Evolutionary conservation across 2,113 vertebrate genomes (phyloP), one percentile per base, ranked within the genome.

Genomic region (Petaurus breviceps): DNA sequence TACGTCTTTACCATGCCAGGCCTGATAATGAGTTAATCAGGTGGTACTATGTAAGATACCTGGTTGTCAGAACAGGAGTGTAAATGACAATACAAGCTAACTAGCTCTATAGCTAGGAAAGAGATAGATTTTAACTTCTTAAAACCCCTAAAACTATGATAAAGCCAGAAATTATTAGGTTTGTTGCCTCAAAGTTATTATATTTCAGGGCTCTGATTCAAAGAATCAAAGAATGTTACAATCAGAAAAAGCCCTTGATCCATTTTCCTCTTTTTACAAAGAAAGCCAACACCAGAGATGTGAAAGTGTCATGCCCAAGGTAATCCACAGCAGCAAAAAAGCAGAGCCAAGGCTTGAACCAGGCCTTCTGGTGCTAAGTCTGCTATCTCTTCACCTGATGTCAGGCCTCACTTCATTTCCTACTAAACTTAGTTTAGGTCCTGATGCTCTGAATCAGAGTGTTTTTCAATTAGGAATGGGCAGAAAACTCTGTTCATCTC

Each of bases 401-500:
- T 8, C 68, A n/a, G 37, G n/a, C 47, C 47, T 93, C 43, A 23
- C 22, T 9, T n/a, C 22, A 93, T 92, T 52, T 43, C 92, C 93
- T 61, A 6, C 43, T 95, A 95, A 95, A 93, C 47, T 22, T 37
- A 91, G 22, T 43, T 95, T 47, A 95, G 23, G 10, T 93, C 26
- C 50, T 97, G 95, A 61, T 84, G 14, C 54, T 84, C 43, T 2
- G 93, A 19, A 31, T 19, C 52, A 26, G 54, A 3, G 94, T 91
- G n/a, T 93, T 61, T 94, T 26, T 93, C 50, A 89, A 94, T 31
- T 9, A 93, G 31, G 46, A 96, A 94, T 12, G 24, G 25, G 5
- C 22, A 94, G 25, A 0, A 93, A 46, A 90, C 92, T 50, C 97
- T 92, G 57, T 93, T 84, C 92, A 95, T 91, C 37, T 95, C 28